Base-by-base conservation (phyloP, 2,888 invertebrate species). In the Troides aeacus region DNA sequence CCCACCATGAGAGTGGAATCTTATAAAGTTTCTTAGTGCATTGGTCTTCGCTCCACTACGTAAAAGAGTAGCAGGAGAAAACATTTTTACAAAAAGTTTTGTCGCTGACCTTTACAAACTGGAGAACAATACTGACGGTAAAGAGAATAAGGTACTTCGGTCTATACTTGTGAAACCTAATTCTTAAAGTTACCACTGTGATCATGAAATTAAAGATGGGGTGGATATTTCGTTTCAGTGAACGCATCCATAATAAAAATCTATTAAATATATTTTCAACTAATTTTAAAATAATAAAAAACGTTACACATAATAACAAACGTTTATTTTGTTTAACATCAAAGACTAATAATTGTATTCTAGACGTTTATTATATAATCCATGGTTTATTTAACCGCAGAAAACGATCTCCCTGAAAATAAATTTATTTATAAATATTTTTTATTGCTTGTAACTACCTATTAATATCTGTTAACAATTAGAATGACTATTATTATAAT, bases 1-100 rank as follows among this genome's bases (percentile, higher is more conserved):
- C 72, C 92, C 92, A 63, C 92, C 92, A 71, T 89, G 83, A 42
- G 87, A 87, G 76, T 89, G 88, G 76, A 88, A 88, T 76, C 92
- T 88, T 63, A 92, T 85, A 72, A 88, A 79, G 73, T 83, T 89
- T 72, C 84, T 87, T 83, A 92, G 84, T 72, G 89, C 87, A 87
- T 91, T 7, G 1, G 90, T 73, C 87, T 89, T 74, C 92, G 89
- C 57, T 91, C 76, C 74, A 80, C 86, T 78, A 57, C 87, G 86
- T 70, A 87, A 79, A 76, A 92, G 89, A 76, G 89, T 82, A 69
- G 92, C 72, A 57, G 91, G 86, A 74, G 84, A 82, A 71, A 88
- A 77, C 92, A 92, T 92, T 81, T 85, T 89, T 21, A 21, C 77
- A 70, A 72, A 71, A 74, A 74, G 75, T 73, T 42, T 18, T 21